phyloP scores from a whole-genome alignment of 2,888 invertebrate species.

The Platycheirus rosarum region DNA sequence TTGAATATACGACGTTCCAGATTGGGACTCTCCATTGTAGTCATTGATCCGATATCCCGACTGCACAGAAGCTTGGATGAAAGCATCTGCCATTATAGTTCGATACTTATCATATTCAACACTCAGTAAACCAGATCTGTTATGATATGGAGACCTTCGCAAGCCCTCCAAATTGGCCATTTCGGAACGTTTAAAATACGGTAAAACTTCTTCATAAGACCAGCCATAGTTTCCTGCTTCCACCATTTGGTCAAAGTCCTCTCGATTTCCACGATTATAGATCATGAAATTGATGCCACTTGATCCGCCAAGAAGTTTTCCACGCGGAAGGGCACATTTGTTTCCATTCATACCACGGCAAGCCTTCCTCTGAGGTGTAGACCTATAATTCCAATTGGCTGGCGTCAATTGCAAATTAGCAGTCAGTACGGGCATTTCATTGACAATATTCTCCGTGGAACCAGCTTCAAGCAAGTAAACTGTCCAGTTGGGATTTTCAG shows the following conservation, averaged over 20 bases:
- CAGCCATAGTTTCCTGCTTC: slow-evolving; percentile 87
- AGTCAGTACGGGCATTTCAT: slow-evolving; percentile 22
- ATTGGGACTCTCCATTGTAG: slow-evolving; percentile 84
- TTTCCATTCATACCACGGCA: slow-evolving; percentile 83
- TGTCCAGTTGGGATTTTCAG: slow-evolving; percentile 82
- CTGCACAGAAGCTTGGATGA: slow-evolving; percentile 85
- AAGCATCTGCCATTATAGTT: slow-evolving; percentile 84
- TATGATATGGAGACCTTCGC: slow-evolving; percentile 83
- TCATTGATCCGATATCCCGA: slow-evolving; percentile 85
- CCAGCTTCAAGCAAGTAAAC: slow-evolving; percentile 84
- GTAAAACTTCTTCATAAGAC: slow-evolving; percentile 85
- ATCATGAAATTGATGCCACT: slow-evolving; percentile 85
- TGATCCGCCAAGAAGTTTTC: slow-evolving; percentile 84
- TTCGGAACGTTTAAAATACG: slow-evolving; percentile 85
- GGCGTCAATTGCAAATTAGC: slow-evolving; percentile 76
- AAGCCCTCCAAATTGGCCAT: slow-evolving; percentile 82
- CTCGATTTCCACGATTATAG: slow-evolving; percentile 87
- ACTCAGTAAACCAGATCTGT: slow-evolving; percentile 84
- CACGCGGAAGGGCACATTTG: slow-evolving; percentile 82
- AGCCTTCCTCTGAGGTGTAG: slow-evolving; percentile 85
- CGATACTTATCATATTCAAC: slow-evolving; percentile 84
- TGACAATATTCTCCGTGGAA: slow-evolving; percentile 53
- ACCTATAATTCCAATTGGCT: slow-evolving; percentile 87
- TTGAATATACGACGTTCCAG: slow-evolving; percentile 85
- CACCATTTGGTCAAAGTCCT: slow-evolving; percentile 87